Base-by-base conservation (phyloP, 2,113 vertebrate genomes). In the Gila orcuttii region DNA sequence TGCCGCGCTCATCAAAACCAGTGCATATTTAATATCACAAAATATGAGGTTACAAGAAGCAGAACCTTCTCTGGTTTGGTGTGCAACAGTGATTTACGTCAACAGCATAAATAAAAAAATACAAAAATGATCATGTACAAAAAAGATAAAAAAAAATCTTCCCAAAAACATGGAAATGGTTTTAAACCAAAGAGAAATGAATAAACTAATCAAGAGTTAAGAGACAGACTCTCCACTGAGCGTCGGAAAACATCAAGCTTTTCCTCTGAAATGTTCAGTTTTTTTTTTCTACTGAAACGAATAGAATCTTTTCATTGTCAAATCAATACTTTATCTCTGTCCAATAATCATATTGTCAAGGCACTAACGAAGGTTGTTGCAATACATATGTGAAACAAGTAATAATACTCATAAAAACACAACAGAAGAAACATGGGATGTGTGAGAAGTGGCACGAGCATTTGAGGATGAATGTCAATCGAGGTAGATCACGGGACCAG, bases 401-500 rank as follows among this genome's bases (percentile, higher is more conserved):
- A 21, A 39, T 39, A 69, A 21, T 21, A 69, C 15, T 69, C 8
- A 33, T 17, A 17, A 33, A 68, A 68, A 25, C 13, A 57, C 15
- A 36, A 31, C 5, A 50, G 11, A 4, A 68, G 9, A 25, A 60
- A 3, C 31, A 33, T 68, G 64, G 6, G 19, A 50, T 3, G 11
- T 2, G 6, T 13, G 39, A 31, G 42, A 33, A 33, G 47, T 33
- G 13, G 15, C 47, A 64, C 25, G 21, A 21, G 42, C 45, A 36
- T 76, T 73, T 55, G 59, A 59, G 80, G 39, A 87, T 10, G 42
- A 23, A 86, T 75, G 77, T 87, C 68, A 85, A 89, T 79, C 91
- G 93, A 93, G 93, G 93, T 93, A 93, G 92, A 86, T 68, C 45
- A 88, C 79, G 83, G 90, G 82, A 85, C 84, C 55, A 83, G 69